Evolutionary conservation across 2,888 invertebrate species (phyloP).

Genomic region (Glaucopsyche alexis): DNA sequence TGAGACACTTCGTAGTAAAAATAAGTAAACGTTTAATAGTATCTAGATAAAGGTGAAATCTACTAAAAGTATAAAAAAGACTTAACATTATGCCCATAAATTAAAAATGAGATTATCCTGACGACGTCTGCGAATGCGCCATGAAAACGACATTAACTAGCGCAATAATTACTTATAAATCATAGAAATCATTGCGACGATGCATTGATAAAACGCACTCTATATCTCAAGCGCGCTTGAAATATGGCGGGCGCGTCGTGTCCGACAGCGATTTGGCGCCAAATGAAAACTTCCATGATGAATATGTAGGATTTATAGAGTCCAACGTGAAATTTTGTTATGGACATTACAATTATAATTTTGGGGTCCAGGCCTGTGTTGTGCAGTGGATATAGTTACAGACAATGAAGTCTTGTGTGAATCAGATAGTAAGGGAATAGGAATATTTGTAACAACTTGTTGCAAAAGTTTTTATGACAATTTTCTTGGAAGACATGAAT

Average conservation of each 20-base stretch:
- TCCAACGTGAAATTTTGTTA: not conserved
- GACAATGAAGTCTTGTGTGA: not conserved
- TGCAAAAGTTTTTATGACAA: too few species aligned
- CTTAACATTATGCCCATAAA: constrained; percentile 41
- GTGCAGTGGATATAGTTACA: not conserved
- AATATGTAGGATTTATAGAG: constrained; percentile 54
- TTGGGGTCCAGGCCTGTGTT: not conserved
- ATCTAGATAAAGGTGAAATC: not conserved
- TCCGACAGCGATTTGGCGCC: constrained; percentile 72
- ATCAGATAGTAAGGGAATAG: not conserved
- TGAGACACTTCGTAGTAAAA: not conserved
- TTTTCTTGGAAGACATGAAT: not conserved
- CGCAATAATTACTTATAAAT: constrained; percentile 77
- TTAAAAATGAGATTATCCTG: constrained; percentile 63
- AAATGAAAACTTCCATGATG: constrained; percentile 66
- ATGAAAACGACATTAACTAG: constrained; percentile 75
- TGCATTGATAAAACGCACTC: constrained; percentile 76
- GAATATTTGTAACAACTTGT: not conserved
- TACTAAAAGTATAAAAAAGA: constrained; percentile 32
- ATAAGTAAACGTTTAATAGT: not conserved
- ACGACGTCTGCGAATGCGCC: constrained; percentile 67
- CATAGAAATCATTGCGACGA: constrained; percentile 75
- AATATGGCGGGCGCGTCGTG: constrained; percentile 70
- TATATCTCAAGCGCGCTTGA: constrained; percentile 74
- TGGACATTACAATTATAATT: not conserved